Percentiles rank a stretch among this genome's conserved stretches.
phyloP scores from a whole-genome alignment of 1,140 invertebrate species.

The Zaprionus vittiger region DNA sequence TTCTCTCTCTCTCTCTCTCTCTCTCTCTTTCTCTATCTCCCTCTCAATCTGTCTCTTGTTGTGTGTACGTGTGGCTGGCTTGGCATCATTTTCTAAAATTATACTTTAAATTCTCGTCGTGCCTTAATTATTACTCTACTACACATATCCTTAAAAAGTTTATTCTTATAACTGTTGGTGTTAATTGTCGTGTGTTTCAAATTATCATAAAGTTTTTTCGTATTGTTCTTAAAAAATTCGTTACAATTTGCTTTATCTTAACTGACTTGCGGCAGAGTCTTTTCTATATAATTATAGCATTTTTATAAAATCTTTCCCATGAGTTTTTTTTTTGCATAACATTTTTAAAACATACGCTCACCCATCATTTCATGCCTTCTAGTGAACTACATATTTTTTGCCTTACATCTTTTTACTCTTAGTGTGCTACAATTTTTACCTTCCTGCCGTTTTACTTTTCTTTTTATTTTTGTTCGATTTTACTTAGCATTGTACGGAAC shows the following conservation, averaged over 20 bases:
- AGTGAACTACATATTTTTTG: neutral
- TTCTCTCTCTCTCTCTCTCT: constrained; percentile 10
- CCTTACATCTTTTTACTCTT: constrained; percentile 11
- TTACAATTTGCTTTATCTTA: constrained; percentile 5
- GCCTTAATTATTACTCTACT: constrained; percentile 28
- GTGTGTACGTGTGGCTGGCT: constrained; percentile 50
- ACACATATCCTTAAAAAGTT: constrained; percentile 19
- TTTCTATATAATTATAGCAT: neutral
- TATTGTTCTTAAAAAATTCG: constrained; percentile 13
- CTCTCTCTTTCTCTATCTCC: constrained; percentile 5
- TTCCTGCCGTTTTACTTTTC: constrained; percentile 41
- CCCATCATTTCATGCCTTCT: neutral
- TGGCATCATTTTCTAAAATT: constrained; percentile 75
- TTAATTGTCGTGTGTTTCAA: constrained; percentile 52
- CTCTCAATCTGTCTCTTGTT: constrained; percentile 26
- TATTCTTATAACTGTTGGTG: constrained; percentile 44
- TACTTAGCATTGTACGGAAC: constrained; percentile 68
- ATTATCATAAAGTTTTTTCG: constrained; percentile 37
- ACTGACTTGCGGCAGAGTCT: constrained; percentile 9
- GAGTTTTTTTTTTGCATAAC: neutral
- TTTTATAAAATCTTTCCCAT: neutral
- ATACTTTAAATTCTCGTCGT: constrained; percentile 54
- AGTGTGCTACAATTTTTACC: constrained; percentile 12
- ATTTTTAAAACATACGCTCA: neutral
- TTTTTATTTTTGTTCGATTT: constrained; percentile 34